These are phyloP conservation scores for Mystacides longicornis DNA, from an alignment of 2,888 invertebrate genomes.

Conservation along the genomic window DNA sequence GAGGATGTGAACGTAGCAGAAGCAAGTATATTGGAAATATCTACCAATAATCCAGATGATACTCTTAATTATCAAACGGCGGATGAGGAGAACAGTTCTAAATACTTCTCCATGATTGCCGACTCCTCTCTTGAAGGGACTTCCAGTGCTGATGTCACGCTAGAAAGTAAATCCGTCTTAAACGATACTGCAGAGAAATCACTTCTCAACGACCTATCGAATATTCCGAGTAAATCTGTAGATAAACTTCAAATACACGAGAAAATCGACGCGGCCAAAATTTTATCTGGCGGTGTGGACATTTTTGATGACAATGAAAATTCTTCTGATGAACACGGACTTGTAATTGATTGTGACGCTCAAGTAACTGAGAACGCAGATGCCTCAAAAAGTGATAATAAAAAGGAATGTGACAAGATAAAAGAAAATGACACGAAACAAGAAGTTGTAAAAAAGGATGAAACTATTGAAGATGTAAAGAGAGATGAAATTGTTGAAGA, in stretches of 20 bases:
- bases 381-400: constrained; percentile 3
- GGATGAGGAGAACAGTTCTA: constrained; percentile 39
- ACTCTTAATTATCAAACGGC: constrained; percentile 37
- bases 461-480: background rate
- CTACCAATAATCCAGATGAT: constrained; percentile 15
- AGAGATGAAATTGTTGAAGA: constrained; percentile 22
- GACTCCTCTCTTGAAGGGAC: constrained; percentile 31
- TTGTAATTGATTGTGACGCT: constrained; percentile 41
- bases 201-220: constrained; percentile 9
- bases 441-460: background rate
- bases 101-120: constrained; percentile 42
- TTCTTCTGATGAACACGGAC: constrained; percentile 44
- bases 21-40: constrained; percentile 13
- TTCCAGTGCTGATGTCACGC: constrained; percentile 9
- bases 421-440: constrained; percentile 9
- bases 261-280: constrained; percentile 46
- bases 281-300: constrained; percentile 44
- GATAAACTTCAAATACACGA: constrained; percentile 42
- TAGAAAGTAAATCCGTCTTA: constrained; percentile 8
- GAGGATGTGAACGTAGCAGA: constrained; percentile 12
- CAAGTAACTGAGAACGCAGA: constrained; percentile 18
- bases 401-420: background rate
- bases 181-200: background rate
- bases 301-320: constrained; percentile 49
- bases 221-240: constrained; percentile 30